Conservation (phyloP, 2,888 invertebrate species). For the Yponomeuta sedellus region DNA sequence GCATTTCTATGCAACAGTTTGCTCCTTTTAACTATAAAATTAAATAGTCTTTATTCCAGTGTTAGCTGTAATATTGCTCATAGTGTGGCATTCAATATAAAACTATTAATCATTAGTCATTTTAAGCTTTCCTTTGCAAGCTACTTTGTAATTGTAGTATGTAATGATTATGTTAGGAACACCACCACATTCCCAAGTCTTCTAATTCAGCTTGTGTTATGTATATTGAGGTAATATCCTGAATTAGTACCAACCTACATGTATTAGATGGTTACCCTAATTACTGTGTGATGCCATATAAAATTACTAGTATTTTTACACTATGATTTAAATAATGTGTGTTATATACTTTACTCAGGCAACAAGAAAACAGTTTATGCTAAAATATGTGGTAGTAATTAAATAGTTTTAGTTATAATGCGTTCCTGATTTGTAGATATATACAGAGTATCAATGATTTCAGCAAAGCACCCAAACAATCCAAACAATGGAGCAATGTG, state of each 20-base stretch:
- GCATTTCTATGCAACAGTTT: too few relatives aligned
- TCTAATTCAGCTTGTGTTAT: not conserved
- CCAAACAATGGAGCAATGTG: not conserved
- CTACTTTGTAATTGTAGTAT: not conserved
- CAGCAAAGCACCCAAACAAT: not conserved
- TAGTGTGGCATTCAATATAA: not conserved
- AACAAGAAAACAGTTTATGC: not conserved
- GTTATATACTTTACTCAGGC: not conserved
- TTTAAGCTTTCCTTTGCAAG: not conserved
- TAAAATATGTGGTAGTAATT: not conserved
- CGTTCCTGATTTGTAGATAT: constrained; percentile 2
- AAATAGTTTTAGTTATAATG: not conserved
- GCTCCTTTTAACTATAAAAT: not conserved
- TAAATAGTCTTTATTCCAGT: not conserved
- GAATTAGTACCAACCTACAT: constrained; percentile 17
- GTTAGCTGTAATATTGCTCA: not conserved
- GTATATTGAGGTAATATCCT: not conserved
- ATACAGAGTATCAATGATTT: not conserved
- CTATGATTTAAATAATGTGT: constrained; percentile 18
- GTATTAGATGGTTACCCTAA: constrained; percentile 60
- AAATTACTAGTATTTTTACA: constrained; percentile 45
- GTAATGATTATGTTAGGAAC: constrained; percentile 13
- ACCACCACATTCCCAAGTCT: constrained; percentile 51
- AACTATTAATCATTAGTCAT: not conserved
- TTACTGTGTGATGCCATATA: constrained; percentile 65